Conservation (phyloP, 1,140 invertebrate species). For the Microplitis demolitor region DNA sequence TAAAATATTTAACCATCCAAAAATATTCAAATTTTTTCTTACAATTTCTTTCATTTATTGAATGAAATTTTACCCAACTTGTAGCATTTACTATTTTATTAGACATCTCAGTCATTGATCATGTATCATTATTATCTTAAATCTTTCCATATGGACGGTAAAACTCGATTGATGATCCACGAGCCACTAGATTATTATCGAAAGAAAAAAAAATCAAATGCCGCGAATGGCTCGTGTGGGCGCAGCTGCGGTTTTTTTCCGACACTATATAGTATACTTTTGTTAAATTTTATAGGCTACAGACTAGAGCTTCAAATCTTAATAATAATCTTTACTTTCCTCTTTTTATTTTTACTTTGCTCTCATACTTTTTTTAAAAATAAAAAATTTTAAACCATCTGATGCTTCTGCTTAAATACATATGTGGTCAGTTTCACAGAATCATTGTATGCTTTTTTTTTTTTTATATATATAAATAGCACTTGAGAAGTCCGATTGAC, state of each 20-base stretch:
- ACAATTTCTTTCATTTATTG: no score
- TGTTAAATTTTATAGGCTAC: not conserved
- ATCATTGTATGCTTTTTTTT: not conserved
- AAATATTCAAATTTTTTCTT: no score
- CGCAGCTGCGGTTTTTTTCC: constrained; percentile 9
- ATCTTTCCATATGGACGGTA: not conserved
- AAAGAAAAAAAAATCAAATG: constrained; percentile 8
- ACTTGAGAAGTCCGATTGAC: constrained; percentile 7
- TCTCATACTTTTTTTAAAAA: no score
- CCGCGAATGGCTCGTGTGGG: constrained; percentile 11
- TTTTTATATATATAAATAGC: no score
- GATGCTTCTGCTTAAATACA: no score
- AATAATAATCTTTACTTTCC: not conserved
- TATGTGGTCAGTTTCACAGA: no score
- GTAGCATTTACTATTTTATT: no score
- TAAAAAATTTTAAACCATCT: not conserved
- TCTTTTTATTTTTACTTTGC: no score
- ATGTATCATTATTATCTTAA: not conserved
- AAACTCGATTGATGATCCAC: constrained; percentile 15
- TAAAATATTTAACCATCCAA: no score
- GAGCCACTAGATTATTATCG: constrained; percentile 23
- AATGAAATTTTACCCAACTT: no score
- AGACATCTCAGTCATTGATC: no score
- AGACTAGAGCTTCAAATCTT: not conserved
- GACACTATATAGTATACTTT: not conserved